phyloP scores from a whole-genome alignment of 1,140 invertebrate species.

The Heliothis subflexa region DNA sequence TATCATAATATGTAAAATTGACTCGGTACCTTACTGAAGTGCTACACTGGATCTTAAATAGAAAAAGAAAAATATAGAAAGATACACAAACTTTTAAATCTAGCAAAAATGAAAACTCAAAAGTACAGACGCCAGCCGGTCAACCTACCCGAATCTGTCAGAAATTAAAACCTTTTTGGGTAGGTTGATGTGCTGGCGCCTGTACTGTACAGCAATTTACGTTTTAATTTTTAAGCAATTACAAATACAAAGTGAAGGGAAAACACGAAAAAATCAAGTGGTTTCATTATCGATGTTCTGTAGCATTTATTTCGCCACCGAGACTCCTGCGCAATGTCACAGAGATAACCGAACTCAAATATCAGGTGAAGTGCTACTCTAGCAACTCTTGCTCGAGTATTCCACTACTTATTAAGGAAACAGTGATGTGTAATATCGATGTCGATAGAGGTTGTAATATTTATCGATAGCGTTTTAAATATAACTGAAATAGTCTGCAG shows the following conservation, averaged over 20 bases:
- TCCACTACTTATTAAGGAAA: slow-evolving; percentile 60
- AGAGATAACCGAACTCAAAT: slow-evolving; percentile 66
- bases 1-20: too few species aligned
- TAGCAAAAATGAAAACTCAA: not conserved
- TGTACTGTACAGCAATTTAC: too few species aligned
- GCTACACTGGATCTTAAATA: too few species aligned
- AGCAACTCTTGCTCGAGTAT: slow-evolving; percentile 60
- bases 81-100: not conserved
- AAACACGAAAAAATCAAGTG: slow-evolving; percentile 18
- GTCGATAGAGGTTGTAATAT: slow-evolving; percentile 40
- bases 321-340: slow-evolving; percentile 70
- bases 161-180: too few species aligned
- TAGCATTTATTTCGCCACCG: slow-evolving; percentile 73
- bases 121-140: too few species aligned
- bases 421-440: slow-evolving; percentile 29
- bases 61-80: too few species aligned
- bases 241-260: slow-evolving; percentile 22
- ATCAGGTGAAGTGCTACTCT: slow-evolving; percentile 76
- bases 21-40: too few species aligned
- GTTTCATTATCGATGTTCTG: slow-evolving; percentile 54
- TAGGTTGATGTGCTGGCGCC: too few species aligned
- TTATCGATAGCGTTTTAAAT: slow-evolving; percentile 33
- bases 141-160: too few species aligned
- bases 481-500: too few species aligned
- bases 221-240: not conserved